A percentile compares a stretch with the other conserved stretches of the same genome.
Evolutionary conservation across 2,113 vertebrate species (phyloP).

Genomic region (Carlito syrichta): DNA sequence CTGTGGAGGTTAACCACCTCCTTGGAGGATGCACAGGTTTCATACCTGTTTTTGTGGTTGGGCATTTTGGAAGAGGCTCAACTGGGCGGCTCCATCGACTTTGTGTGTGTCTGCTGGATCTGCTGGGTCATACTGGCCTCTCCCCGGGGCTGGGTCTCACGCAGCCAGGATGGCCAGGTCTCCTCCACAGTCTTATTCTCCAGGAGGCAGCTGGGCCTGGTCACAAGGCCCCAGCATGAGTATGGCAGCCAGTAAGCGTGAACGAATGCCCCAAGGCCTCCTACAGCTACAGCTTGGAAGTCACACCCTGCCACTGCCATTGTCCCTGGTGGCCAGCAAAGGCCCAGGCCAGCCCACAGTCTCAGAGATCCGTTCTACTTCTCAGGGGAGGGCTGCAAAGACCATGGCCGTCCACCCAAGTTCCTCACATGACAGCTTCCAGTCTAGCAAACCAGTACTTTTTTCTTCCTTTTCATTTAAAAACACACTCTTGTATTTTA

Average conservation of each 20-base stretch:
- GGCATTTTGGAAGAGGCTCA: rapidly evolving
- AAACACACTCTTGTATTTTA: background rate
- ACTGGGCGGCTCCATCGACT: rapidly evolving
- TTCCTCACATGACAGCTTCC: background rate
- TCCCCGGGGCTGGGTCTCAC: too few relatives aligned
- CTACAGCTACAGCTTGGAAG: rapidly evolving
- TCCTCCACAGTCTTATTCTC: rapidly evolving
- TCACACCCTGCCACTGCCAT: rapidly evolving
- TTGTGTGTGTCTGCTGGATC: rapidly evolving
- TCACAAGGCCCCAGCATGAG: rapidly evolving
- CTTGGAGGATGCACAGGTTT: too few relatives aligned
- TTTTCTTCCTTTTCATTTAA: background rate
- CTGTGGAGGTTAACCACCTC: background rate
- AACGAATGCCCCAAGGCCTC: too few relatives aligned
- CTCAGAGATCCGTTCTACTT: too few relatives aligned
- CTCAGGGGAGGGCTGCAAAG: background rate
- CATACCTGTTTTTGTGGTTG: too few relatives aligned
- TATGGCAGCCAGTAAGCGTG: rapidly evolving
- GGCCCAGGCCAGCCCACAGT: too few relatives aligned
- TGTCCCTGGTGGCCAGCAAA: too few relatives aligned
- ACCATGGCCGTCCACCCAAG: background rate
- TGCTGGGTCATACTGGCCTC: too few relatives aligned
- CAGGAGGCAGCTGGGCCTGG: background rate
- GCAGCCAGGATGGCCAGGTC: background rate
- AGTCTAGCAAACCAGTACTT: background rate